Percentiles rank a stretch among this genome's conserved stretches.
Conservation (phyloP, 30 jellyfish, hydroid and myxozoan species). For the Aurelia sp. region DNA sequence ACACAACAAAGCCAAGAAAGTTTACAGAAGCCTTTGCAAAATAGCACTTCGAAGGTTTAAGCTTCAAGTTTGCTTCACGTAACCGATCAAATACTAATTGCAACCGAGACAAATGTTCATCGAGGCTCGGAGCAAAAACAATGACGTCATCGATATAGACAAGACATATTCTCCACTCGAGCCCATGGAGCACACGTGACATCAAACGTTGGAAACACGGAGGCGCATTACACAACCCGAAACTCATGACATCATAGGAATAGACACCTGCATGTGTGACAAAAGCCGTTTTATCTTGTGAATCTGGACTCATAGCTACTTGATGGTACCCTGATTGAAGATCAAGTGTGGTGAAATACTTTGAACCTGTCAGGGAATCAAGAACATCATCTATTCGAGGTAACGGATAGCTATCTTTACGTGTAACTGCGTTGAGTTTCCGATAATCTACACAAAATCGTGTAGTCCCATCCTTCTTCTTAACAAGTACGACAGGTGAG, state of each 20-base stretch:
- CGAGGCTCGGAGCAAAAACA: conserved; percentile 28
- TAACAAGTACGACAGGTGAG: conserved; percentile 63
- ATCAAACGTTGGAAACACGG: conserved; percentile 56
- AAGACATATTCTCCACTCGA: conserved; percentile 47
- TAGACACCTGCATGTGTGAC: not conserved
- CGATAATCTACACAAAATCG: conserved; percentile 52
- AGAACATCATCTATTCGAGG: conserved; percentile 17
- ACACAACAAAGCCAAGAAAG: conserved; percentile 67
- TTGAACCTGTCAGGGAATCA: not conserved
- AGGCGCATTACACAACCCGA: conserved; percentile 40
- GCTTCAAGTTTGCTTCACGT: conserved; percentile 59
- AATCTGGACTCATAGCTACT: conserved; percentile 8
- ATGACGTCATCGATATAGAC: conserved; percentile 56
- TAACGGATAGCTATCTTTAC: not conserved
- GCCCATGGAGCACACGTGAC: conserved; percentile 30
- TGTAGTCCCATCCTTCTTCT: conserved; percentile 3
- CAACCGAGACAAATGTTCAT: conserved; percentile 49
- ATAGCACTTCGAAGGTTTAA: conserved; percentile 63
- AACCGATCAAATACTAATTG: conserved; percentile 50
- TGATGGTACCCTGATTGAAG: conserved; percentile 24
- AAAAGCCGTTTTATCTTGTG: conserved; percentile 4
- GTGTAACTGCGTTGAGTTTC: conserved; percentile 38
- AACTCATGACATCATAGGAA: not conserved
- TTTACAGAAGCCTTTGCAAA: conserved; percentile 51
- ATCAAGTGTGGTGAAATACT: conserved; percentile 2